Evolutionary conservation across 2,113 vertebrate genomes (phyloP).

Genomic region (Cottus gobio): DNA sequence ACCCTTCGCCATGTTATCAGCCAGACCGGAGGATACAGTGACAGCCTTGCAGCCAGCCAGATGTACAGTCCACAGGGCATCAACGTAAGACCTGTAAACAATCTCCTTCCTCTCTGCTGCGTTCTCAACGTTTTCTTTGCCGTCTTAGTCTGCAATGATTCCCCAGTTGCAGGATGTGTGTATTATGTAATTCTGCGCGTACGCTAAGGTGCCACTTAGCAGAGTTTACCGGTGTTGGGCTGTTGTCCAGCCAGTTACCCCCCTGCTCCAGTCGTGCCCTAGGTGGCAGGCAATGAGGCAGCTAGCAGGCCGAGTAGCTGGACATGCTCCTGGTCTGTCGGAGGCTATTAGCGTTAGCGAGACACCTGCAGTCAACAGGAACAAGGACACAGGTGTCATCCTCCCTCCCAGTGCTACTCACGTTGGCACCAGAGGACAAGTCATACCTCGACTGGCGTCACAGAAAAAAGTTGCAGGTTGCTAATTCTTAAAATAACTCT

Average conservation of each 20-base stretch:
- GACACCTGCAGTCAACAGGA: slow-evolving; percentile 88
- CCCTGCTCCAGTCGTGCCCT: slow-evolving; percentile 82
- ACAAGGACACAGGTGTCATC: slow-evolving; percentile 90
- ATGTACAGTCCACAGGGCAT: slow-evolving; percentile 99
- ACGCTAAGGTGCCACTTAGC: slow-evolving; percentile 85
- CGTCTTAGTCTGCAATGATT: slow-evolving; percentile 28
- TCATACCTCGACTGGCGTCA: neutral
- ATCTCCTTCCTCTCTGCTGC: slow-evolving; percentile 42
- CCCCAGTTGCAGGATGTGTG: slow-evolving; percentile 46
- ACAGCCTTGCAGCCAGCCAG: slow-evolving; percentile 97
- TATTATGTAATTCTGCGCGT: slow-evolving; percentile 34
- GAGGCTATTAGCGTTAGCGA: slow-evolving; percentile 85
- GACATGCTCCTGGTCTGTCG: slow-evolving; percentile 85
- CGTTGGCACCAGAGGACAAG: slow-evolving; percentile 44
- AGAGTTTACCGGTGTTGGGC: slow-evolving; percentile 83
- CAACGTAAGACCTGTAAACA: slow-evolving; percentile 92
- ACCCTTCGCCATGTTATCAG: slow-evolving; percentile 99
- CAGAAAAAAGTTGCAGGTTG: slow-evolving; percentile 43
- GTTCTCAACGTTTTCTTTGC: slow-evolving; percentile 27
- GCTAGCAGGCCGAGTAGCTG: slow-evolving; percentile 70
- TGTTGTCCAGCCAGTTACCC: slow-evolving; percentile 83
- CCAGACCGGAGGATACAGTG: slow-evolving; percentile 99
- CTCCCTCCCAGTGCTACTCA: slow-evolving; percentile 46
- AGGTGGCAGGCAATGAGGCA: slow-evolving; percentile 81
- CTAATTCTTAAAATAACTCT: slow-evolving; percentile 72